These are phyloP conservation scores for Lasioglossum marginatum DNA, from an alignment of 2,888 invertebrate species.

Conservation along the genomic window DNA sequence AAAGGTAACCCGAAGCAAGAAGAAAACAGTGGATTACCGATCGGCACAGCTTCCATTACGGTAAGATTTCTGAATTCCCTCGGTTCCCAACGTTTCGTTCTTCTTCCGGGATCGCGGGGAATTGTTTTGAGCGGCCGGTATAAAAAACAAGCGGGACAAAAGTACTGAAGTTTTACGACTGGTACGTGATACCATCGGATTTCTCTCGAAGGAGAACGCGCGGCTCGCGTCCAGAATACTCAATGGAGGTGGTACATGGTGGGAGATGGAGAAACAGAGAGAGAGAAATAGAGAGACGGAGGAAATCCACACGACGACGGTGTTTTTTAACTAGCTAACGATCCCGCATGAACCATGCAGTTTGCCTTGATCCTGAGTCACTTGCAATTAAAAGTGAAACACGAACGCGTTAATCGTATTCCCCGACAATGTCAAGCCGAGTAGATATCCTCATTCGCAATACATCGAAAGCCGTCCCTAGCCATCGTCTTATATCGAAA, in stretches of 20 bases:
- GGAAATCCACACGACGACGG: neutral
- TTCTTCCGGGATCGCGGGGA: neutral
- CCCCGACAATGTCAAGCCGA: no score
- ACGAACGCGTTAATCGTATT: slow-evolving; percentile 5
- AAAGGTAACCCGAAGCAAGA: neutral
- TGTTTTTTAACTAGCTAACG: slow-evolving; percentile 17
- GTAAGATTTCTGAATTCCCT: neutral
- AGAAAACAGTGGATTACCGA: neutral
- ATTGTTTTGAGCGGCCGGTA: slow-evolving; percentile 8
- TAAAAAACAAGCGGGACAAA: neutral
- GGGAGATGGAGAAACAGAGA: neutral
- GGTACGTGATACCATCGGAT: slow-evolving; percentile 17
- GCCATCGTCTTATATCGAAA: no score
- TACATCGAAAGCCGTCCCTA: no score
- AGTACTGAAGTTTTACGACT: slow-evolving; percentile 18
- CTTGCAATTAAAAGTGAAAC: neutral
- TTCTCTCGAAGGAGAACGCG: slow-evolving; percentile 12
- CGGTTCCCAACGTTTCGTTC: neutral
- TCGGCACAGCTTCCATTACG: neutral
- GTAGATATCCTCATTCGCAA: no score
- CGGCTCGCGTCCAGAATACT: slow-evolving; percentile 3
- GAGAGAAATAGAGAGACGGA: neutral
- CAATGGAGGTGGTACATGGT: neutral
- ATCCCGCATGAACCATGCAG: neutral
- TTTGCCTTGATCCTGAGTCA: slow-evolving; percentile 51